Base-by-base conservation (phyloP, 2,888 invertebrate species). In the Lycocerus yunnanus region DNA sequence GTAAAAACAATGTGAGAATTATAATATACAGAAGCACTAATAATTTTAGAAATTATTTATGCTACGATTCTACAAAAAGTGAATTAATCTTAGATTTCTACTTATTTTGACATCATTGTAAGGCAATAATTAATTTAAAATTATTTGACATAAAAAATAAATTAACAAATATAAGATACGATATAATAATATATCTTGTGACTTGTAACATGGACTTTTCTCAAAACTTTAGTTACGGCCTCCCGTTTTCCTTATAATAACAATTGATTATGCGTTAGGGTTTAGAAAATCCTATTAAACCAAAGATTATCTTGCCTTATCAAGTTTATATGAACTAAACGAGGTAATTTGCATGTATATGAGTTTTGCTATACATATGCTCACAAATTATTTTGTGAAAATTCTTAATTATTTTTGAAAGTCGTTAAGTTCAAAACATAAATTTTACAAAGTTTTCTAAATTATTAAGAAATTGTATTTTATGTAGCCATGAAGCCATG, bases 251-350 rank as follows among this genome's bases (percentile, higher is more conserved):
- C 63, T 63, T 27, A 58, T 73, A 73, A 73, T 73, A 73, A 73
- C 69, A 65, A 68, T 63, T 73, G 73, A 73, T 73, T 73, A 73
- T 68, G 68, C 58, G 73, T 77, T 69, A 76, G 78, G 81, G 79
- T 78, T 76, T 72, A 68, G 72, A 74, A 79, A 80, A 79, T 78
- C 76, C 80, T 75, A 78, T 81, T 78, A 76, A 77, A 68, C 66
- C 77, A 75, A 70, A 76, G 77, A 77, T 77, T 81, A 82, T 80
- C 80, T 65, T 71, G 79, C 78, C 78, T 79, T 80, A 77, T 80
- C 79, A 74, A 80, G 80, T 79, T 73, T 73, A 79, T 82, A 83
- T 83, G 82, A 82, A 80, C 79, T 78, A 81, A 83, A 79, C 80
- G 81, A 81, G 78, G 79, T 79, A 79, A 81, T 83, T 79, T 78